Conservation (phyloP, 2,888 invertebrate genomes). For the Drosophila dives region DNA sequence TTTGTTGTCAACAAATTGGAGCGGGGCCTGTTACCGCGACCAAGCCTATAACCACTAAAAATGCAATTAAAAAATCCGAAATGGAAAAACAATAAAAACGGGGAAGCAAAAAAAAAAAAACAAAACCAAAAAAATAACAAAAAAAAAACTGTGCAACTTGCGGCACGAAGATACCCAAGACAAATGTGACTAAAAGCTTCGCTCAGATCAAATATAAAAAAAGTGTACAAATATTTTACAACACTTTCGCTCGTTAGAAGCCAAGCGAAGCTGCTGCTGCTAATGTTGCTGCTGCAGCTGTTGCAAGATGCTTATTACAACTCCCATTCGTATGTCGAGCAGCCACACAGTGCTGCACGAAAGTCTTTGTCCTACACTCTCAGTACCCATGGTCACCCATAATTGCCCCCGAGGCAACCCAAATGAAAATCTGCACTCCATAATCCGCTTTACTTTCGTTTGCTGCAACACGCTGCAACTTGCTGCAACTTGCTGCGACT, state of each 20-base stretch:
- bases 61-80: conserved; percentile 64
- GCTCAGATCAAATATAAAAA: conserved; percentile 26
- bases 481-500: too few relatives aligned
- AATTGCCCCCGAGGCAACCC: conserved; percentile 47
- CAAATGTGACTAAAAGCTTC: conserved; percentile 40
- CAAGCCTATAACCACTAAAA: conserved; percentile 69
- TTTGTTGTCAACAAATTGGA: conserved; percentile 78
- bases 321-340: conserved; percentile 18
- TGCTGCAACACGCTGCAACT: conserved; percentile 33
- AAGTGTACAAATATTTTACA: conserved; percentile 68
- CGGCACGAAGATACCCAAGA: conserved; percentile 29
- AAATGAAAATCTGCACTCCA: conserved; percentile 6
- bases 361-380: conserved; percentile 40
- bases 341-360: conserved; percentile 43
- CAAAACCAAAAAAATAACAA: conserved; percentile 19
- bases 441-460: conserved; percentile 64
- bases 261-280: conserved; percentile 42
- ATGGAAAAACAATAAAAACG: conserved; percentile 66
- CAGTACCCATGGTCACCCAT: conserved; percentile 68
- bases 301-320: conserved; percentile 4
- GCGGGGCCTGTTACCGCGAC: conserved; percentile 51
- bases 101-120: conserved; percentile 37
- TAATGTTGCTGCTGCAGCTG: not conserved
- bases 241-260: conserved; percentile 81
- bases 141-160: conserved; percentile 61